Conservation (phyloP, 2,797 vertebrate genomes). For the Lutjanus campechanus region DNA sequence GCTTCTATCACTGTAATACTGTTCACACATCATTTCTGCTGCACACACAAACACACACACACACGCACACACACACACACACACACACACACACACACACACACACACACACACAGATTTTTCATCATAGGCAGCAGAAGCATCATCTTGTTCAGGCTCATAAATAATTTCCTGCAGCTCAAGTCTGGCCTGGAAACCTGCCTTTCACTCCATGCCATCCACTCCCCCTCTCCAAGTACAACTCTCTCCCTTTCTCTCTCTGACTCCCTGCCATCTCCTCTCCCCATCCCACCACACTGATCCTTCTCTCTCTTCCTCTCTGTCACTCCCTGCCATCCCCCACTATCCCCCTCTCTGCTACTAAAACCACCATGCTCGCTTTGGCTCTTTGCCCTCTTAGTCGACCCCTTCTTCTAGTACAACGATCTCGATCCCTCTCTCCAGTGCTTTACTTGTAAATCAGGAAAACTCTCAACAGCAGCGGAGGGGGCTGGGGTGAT, state of each 20-base stretch:
- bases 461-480: conserved; percentile 71
- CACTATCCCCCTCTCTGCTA: conserved; percentile 51
- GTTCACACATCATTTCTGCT: conserved; percentile 68
- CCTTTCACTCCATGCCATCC: conserved; percentile 80
- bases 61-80: background rate
- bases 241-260: conserved; percentile 63
- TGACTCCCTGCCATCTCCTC: conserved; percentile 69
- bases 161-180: conserved; percentile 86
- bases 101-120: conserved; percentile 58
- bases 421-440: conserved; percentile 68
- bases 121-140: conserved; percentile 80
- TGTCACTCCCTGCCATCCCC: conserved; percentile 68
- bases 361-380: conserved; percentile 57
- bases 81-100: conserved; percentile 5
- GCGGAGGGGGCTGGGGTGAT: conserved; percentile 67
- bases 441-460: conserved; percentile 74
- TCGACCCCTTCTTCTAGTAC: conserved; percentile 57
- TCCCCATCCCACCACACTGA: conserved; percentile 60
- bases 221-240: conserved; percentile 72
- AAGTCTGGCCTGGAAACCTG: conserved; percentile 87
- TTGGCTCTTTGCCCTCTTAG: conserved; percentile 56
- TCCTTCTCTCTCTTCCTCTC: conserved; percentile 59
- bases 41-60: conserved; percentile 10
- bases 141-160: conserved; percentile 84
- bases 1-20: conserved; percentile 75